Percentiles rank a stretch among this genome's conserved stretches.
phyloP scores from a whole-genome alignment of 1,140 invertebrate genomes.

The Cecropterus lyciades region DNA sequence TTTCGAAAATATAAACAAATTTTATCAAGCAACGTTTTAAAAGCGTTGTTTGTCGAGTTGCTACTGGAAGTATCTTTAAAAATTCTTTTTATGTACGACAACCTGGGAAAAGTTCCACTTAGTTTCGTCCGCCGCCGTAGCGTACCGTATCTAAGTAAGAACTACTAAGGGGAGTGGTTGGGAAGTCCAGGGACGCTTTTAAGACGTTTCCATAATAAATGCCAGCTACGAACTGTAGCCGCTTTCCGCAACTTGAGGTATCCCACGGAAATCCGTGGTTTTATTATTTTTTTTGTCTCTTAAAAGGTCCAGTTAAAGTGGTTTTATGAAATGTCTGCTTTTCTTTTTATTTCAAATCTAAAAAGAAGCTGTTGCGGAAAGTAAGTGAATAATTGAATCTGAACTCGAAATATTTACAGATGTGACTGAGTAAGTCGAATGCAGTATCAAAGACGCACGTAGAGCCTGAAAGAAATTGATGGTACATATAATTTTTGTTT shows the following conservation, averaged over 20 bases:
- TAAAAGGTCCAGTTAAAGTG: background rate
- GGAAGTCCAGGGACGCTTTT: constrained; percentile 72
- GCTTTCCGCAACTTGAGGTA: constrained; percentile 42
- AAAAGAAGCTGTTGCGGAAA: background rate
- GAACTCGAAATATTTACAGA: constrained; percentile 13
- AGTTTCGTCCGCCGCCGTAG: constrained; percentile 68
- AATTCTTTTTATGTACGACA: constrained; percentile 78
- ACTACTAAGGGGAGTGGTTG: constrained; percentile 65
- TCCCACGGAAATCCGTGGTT: constrained; percentile 33
- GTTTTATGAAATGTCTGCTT: background rate
- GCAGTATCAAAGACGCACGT: background rate
- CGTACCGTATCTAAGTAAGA: constrained; percentile 71
- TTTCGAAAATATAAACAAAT: constrained; percentile 35
- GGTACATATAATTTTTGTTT: constrained; percentile 23
- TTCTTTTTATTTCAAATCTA: background rate
- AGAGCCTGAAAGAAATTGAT: constrained; percentile 6
- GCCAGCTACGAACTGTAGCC: constrained; percentile 52
- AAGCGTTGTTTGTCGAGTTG: constrained; percentile 60
- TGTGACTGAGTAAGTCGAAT: background rate
- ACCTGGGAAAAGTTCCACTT: constrained; percentile 80
- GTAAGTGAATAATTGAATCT: background rate
- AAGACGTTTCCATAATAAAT: constrained; percentile 78
- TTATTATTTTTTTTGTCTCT: constrained; percentile 27
- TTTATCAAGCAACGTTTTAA: constrained; percentile 46
- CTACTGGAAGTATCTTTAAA: constrained; percentile 68